Conservation (phyloP, 2,888 invertebrate genomes). For the Tenodera sinensis region DNA sequence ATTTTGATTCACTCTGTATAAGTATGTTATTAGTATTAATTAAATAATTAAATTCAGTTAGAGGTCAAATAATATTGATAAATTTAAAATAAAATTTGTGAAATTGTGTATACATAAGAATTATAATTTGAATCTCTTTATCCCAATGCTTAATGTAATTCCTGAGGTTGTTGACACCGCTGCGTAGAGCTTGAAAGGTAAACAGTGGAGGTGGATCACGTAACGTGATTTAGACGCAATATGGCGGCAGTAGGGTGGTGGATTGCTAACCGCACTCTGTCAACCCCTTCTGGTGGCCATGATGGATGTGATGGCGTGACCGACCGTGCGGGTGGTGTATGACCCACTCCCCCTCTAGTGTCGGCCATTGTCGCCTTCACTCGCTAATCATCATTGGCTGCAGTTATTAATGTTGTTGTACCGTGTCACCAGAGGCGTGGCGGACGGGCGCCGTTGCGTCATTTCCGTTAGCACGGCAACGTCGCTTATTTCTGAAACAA, state of each 20-base stretch:
- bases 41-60: no score
- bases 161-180: no score
- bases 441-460: neutral
- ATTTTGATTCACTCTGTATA: no score
- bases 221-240: neutral
- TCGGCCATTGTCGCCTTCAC: constrained; percentile 24
- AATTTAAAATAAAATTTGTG: no score
- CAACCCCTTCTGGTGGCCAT: neutral
- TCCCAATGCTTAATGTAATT: no score
- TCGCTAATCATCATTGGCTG: constrained; percentile 26
- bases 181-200: no score
- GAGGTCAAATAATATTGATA: no score
- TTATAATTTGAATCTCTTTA: no score
- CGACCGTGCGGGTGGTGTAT: neutral
- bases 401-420: constrained; percentile 21
- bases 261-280: constrained; percentile 4
- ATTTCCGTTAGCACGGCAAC: neutral
- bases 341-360: neutral
- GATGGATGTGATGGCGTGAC: neutral
- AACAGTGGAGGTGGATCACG: no score
- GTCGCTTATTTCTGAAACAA: no score
- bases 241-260: neutral
- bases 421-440: constrained; percentile 6
- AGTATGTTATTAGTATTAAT: no score
- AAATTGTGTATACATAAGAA: no score